Percentiles rank a stretch among this genome's conserved stretches.
phyloP scores from a whole-genome alignment of 2,888 invertebrate genomes.

The Lepidocyrtinus sp. region DNA sequence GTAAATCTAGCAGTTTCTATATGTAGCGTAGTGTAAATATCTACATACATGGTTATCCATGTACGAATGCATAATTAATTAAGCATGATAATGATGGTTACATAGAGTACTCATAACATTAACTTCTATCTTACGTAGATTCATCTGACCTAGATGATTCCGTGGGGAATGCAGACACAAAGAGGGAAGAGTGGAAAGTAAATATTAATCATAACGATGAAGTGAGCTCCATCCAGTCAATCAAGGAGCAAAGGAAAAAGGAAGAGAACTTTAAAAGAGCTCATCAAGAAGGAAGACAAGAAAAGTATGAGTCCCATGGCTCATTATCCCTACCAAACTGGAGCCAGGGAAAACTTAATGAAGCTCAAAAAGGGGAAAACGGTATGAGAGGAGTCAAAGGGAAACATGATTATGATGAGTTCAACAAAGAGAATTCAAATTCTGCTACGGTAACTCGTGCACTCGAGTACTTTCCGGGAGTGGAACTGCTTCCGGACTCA shows the following conservation, averaged over 20 bases:
- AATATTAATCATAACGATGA: too few species aligned
- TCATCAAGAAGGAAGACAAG: neutral
- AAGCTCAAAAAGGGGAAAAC: neutral
- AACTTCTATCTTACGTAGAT: too few species aligned
- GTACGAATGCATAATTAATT: too few species aligned
- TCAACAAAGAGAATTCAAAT: neutral
- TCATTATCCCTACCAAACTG: neutral
- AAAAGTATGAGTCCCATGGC: neutral
- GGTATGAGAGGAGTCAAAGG: neutral
- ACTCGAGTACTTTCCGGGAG: slow-evolving; percentile 51
- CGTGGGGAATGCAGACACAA: neutral
- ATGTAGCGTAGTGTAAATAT: too few species aligned
- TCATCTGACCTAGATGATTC: too few species aligned
- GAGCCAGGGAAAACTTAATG: neutral
- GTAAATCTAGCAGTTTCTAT: too few species aligned
- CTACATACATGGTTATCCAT: too few species aligned
- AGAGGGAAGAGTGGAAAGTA: neutral
- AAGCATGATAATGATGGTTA: too few species aligned
- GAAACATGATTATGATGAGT: slow-evolving; percentile 15
- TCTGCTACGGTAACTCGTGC: neutral
- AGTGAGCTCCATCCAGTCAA: neutral
- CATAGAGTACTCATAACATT: too few species aligned
- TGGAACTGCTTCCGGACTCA: slow-evolving; percentile 42
- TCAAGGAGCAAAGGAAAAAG: neutral
- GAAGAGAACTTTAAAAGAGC: neutral